Conservation (phyloP, 2,113 vertebrate species). For the Labeo rohita region DNA sequence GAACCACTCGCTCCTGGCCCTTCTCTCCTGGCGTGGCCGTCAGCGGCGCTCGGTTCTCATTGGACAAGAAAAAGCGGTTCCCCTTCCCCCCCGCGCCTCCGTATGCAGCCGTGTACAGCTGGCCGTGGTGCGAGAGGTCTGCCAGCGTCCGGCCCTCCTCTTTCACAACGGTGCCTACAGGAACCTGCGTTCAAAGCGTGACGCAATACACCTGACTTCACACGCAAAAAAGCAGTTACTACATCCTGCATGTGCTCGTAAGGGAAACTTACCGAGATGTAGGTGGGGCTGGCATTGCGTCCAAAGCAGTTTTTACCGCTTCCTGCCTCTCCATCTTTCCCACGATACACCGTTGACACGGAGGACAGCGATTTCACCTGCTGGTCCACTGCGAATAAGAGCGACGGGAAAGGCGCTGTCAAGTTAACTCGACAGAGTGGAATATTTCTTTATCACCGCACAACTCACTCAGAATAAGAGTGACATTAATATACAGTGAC, state of each 20-base stretch:
- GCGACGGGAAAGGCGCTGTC: too few species aligned
- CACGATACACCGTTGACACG: conserved; percentile 79
- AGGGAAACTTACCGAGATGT: conserved; percentile 78
- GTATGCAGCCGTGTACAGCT: conserved; percentile 85
- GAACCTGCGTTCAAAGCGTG: conserved; percentile 78
- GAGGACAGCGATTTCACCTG: conserved; percentile 85
- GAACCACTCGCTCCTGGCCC: conserved; percentile 84
- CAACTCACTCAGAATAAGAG: too few species aligned
- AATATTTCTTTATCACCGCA: too few species aligned
- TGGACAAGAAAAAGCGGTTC: conserved; percentile 92
- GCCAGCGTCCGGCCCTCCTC: conserved; percentile 77
- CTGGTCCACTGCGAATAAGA: conserved; percentile 76
- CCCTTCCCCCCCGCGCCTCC: conserved; percentile 92
- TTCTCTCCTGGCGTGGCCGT: conserved; percentile 78
- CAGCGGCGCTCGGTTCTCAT: conserved; percentile 87
- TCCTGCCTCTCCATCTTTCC: conserved; percentile 78
- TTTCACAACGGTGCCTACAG: conserved; percentile 90
- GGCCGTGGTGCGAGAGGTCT: conserved; percentile 81
- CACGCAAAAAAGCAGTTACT: background rate
- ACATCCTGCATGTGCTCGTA: background rate
- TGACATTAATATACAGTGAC: too few species aligned
- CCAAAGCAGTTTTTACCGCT: conserved; percentile 89
- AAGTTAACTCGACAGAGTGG: too few species aligned
- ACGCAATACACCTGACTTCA: background rate
- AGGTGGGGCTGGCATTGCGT: conserved; percentile 73